These are phyloP conservation scores for Drosophila rhopaloa DNA, from an alignment of 1,140 invertebrate genomes.

Conservation along the genomic window DNA sequence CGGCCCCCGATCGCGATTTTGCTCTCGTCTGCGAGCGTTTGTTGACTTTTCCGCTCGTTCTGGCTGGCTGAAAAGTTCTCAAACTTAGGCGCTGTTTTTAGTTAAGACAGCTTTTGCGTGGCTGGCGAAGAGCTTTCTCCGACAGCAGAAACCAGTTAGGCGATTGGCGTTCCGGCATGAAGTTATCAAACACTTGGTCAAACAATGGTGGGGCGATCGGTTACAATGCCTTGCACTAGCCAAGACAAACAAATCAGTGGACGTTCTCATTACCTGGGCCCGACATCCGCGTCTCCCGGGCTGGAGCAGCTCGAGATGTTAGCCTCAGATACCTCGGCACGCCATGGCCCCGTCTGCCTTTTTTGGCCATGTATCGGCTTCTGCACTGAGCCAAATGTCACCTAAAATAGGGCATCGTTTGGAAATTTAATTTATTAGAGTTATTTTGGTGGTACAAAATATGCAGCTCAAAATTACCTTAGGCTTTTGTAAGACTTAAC, in stretches of 20 bases:
- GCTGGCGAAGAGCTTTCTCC: conserved; percentile 54
- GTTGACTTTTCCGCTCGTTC: conserved; percentile 39
- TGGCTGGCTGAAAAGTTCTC: conserved; percentile 54
- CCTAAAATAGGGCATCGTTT: too few relatives aligned
- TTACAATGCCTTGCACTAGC: conserved; percentile 57
- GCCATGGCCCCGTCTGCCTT: conserved; percentile 44
- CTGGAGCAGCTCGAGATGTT: conserved; percentile 45
- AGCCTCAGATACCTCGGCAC: conserved; percentile 56
- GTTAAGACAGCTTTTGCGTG: conserved; percentile 40
- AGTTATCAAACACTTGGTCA: conserved; percentile 48
- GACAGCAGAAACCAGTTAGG: conserved; percentile 55
- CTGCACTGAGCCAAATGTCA: conserved; percentile 8
- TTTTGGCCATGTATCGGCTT: conserved; percentile 45
- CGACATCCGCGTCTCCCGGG: conserved; percentile 44
- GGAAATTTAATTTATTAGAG: too few relatives aligned
- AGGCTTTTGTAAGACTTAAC: too few relatives aligned
- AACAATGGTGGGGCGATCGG: conserved; percentile 44
- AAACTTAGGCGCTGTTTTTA: conserved; percentile 48
- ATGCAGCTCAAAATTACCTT: too few relatives aligned
- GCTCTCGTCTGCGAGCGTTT: conserved; percentile 30
- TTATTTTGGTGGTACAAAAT: too few relatives aligned
- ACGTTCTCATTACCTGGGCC: conserved; percentile 50
- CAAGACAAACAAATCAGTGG: conserved; percentile 53
- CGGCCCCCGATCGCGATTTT: conserved; percentile 26
- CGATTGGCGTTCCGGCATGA: conserved; percentile 26